Base-by-base conservation (phyloP, 2,888 invertebrate species). In the Antitype chi region DNA sequence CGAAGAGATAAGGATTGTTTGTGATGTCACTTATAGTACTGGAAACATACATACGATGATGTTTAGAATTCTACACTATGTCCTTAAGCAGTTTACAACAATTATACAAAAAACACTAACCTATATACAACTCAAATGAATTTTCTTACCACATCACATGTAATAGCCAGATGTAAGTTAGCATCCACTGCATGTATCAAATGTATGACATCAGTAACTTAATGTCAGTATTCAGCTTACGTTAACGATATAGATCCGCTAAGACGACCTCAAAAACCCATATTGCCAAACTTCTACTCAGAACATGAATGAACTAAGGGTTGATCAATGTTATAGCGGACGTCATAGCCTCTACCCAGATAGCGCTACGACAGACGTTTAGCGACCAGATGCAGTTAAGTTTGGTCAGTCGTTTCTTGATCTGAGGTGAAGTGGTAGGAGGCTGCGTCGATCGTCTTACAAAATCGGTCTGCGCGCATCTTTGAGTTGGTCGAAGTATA, bases 401-500 rank as follows among this genome's bases (percentile, higher is more conserved):
- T 89, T 82, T 70, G 72, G 71, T 79, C 82, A 82, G 63, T 78
- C 74, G 78, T 77, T 75, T 75, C 60, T 64, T 68, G 81, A 84
- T 82, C 53, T 82, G 75, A 78, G 70, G 88, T 93, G 78, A 82
- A 84, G 90, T 95, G 94, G 96, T 96, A 96, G 88, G 90, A 91
- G 95, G 89, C 91, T 90, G 91, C 89, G 91, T 91, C 91, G 90
- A 92, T 89, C 91, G 94, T 96, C 96, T 96, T 96, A 96, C 96
- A 96, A 96, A 96, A 96, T 95, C 96, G 88, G 89, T 86, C 91
- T 85, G 94, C 94, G 91, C 94, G 93, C 96, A 93, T 95, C 96
- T 96, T 96, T 95, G 91, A 91, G 90, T 92, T 93, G 94, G 94
- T 95, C 93, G 94, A 96, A 94, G 95, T 96, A 96, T 96, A 96